Base-by-base conservation (phyloP, 1,140 invertebrate genomes). In the Drosophila bipectinata region DNA sequence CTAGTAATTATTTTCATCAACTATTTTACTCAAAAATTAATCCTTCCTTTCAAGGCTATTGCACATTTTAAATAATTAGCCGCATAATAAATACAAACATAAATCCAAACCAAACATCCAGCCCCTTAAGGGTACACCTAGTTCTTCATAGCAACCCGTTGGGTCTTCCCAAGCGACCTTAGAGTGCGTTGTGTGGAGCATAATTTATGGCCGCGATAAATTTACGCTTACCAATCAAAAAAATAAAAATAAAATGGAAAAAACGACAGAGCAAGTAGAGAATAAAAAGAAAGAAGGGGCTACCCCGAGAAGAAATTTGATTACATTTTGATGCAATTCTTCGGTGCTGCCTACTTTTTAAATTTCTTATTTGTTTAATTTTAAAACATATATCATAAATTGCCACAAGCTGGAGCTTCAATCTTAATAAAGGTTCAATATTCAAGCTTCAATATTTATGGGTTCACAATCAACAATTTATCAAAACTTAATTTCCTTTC, bases 181-280 rank as follows among this genome's bases (percentile, higher is more conserved):
- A 60, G 15, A 45, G 62, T 62, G 60, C 58, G 34, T 74, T 71
- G 49, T 30, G 39, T 48, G 57, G 37, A 47, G 14, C 45, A 39
- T 78, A 53, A 82, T 82, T 82, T 82, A 82, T 82, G 69, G 15
- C 44, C 37, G 18, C 73, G 9, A 82, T 82, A 74, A 77, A 82
- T 82, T 82, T 44, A 53, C 67, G 52, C 66, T 49, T 45, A 53
- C 53, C 57, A 62, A 77, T 66, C 61, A 61, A 62, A 78, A 44
- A 49, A 52, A 54, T 18, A 45, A 32, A 69, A 57, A 69, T 34
- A 48, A 76, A 61, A 37, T 21, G 10, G 3, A 37, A 37, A 12
- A 37, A 37, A 52, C 51, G 44, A 39, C 47, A 51, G 39, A 45
- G 30, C 44, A 44, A 12, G 26, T 8, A 32, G 5, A 63, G 26